phyloP scores from a whole-genome alignment of 2,113 vertebrate species.

The Clarias gariepinus region DNA sequence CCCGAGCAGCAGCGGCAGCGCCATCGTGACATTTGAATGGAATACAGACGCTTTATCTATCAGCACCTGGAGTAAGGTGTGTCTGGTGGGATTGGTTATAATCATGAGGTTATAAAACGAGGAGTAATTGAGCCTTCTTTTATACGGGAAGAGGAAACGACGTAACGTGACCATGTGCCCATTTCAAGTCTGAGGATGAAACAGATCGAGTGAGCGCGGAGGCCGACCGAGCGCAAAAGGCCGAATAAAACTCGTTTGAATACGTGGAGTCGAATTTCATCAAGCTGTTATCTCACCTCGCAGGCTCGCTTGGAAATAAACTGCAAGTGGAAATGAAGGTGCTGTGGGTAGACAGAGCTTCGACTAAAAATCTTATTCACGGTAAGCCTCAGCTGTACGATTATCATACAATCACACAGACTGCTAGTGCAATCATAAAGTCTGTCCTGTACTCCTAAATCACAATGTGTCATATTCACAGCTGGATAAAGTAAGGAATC shows the following conservation, averaged over 20 bases:
- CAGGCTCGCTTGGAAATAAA: constrained; percentile 51
- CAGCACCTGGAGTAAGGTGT: constrained; percentile 41
- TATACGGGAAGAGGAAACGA: constrained; percentile 33
- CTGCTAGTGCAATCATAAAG: not conserved
- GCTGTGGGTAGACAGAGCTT: not conserved
- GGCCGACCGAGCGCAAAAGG: constrained; percentile 23
- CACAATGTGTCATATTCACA: not conserved
- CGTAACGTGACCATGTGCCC: constrained; percentile 20
- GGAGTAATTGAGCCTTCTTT: constrained; percentile 42
- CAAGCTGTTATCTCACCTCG: constrained; percentile 63
- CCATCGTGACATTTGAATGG: constrained; percentile 49
- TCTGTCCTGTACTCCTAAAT: not conserved
- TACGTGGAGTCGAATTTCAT: constrained; percentile 62
- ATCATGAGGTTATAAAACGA: constrained; percentile 34
- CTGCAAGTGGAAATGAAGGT: not conserved
- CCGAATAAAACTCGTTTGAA: constrained; percentile 48
- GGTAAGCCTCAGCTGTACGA: constrained; percentile 30
- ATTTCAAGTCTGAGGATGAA: constrained; percentile 38
- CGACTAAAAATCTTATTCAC: not conserved
- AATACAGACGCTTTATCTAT: constrained; percentile 44
- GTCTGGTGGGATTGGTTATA: constrained; percentile 31
- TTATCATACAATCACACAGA: constrained; percentile 28
- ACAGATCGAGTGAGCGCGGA: constrained; percentile 37
- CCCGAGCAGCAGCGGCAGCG: constrained; percentile 1
- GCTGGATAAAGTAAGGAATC: not conserved